Evolutionary conservation across 1,140 invertebrate species (phyloP).

Genomic region (Anoplolepis gracilipes): DNA sequence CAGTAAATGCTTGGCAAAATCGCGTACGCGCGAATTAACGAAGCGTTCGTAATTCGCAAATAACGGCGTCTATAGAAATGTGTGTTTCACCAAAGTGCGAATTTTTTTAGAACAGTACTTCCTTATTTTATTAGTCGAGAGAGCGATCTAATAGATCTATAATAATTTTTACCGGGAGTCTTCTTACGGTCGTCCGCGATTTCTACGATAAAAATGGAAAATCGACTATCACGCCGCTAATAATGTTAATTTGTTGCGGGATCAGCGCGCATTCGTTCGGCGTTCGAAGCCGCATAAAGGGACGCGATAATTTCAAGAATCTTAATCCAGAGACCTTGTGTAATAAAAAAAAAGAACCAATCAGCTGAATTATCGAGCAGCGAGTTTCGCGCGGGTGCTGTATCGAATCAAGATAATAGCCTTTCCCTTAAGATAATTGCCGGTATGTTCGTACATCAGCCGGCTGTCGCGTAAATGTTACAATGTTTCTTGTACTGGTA

Average conservation of each 20-base stretch:
- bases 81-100: neutral
- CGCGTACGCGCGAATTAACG: conserved; percentile 33
- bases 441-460: neutral
- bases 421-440: conserved; percentile 35
- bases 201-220: conserved; percentile 14
- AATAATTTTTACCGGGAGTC: conserved; percentile 33
- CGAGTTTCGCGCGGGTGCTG: conserved; percentile 1
- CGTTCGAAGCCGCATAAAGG: conserved; percentile 51
- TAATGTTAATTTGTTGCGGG: conserved; percentile 69
- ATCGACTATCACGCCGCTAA: conserved; percentile 4
- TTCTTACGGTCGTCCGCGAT: neutral
- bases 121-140: conserved; percentile 13
- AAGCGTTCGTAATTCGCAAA: conserved; percentile 64
- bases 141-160: conserved; percentile 45
- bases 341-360: neutral
- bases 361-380: conserved; percentile 3
- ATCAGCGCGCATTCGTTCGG: conserved; percentile 43
- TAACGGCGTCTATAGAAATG: conserved; percentile 33
- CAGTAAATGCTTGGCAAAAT: conserved; percentile 9
- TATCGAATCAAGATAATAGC: conserved; percentile 7
- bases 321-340: conserved; percentile 37
- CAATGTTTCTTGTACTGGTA: neutral
- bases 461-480: conserved; percentile 5
- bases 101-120: conserved; percentile 21
- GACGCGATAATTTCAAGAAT: conserved; percentile 56